phyloP scores from a whole-genome alignment of 2,888 invertebrate genomes.

The Reticulitermes lucifugus region DNA sequence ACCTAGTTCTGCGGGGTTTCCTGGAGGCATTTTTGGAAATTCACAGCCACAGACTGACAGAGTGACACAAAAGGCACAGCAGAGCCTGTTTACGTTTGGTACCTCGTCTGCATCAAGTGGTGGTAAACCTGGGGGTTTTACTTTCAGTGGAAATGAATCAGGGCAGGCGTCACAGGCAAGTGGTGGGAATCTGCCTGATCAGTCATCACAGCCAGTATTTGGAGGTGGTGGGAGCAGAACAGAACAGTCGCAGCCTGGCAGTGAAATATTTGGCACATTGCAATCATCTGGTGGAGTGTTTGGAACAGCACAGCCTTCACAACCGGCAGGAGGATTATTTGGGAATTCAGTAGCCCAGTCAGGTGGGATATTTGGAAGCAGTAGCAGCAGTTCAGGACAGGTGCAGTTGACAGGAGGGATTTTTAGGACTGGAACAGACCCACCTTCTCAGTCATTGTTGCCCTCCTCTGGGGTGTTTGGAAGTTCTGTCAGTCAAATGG shows the following conservation, averaged over 20 bases:
- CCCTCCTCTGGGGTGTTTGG: neutral
- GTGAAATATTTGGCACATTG: neutral
- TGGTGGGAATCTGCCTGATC: neutral
- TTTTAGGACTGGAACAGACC: neutral
- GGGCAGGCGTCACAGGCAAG: neutral
- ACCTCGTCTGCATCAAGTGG: neutral
- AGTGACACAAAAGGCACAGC: neutral
- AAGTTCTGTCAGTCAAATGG: neutral
- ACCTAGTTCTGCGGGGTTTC: neutral
- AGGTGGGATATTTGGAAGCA: conserved; percentile 1
- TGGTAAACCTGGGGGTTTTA: neutral
- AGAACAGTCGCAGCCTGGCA: neutral
- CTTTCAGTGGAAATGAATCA: neutral
- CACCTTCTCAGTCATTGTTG: neutral
- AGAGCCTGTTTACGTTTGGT: neutral
- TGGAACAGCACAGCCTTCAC: neutral
- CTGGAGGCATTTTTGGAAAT: neutral
- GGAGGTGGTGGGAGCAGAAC: neutral
- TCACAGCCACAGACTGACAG: neutral
- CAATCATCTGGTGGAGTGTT: neutral
- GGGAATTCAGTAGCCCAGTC: neutral
- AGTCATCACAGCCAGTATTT: conserved; percentile 6
- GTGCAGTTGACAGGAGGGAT: neutral
- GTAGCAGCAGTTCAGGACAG: neutral
- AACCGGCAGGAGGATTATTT: neutral